A percentile compares a stretch with the other conserved stretches of the same genome.
phyloP scores from a whole-genome alignment of 2,113 vertebrate species.

The Platycercus adscitus region DNA sequence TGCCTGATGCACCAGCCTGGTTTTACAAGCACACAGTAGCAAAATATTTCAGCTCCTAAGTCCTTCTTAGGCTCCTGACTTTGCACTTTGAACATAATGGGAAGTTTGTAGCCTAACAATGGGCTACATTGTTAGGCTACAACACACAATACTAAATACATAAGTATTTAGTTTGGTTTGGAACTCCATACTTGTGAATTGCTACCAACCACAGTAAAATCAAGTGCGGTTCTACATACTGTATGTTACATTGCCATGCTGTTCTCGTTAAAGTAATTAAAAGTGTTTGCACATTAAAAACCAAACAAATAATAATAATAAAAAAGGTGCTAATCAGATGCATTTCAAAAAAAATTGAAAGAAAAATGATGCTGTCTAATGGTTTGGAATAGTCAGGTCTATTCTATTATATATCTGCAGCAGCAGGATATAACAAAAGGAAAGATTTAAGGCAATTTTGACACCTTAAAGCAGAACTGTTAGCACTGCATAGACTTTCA shows the following conservation, averaged over 20 bases:
- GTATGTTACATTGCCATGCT: background rate
- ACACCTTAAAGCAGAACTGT: slow-evolving; percentile 73
- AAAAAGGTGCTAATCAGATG: slow-evolving; percentile 38
- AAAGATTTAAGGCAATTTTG: slow-evolving; percentile 79
- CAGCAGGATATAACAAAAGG: slow-evolving; percentile 72
- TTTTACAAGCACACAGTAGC: background rate
- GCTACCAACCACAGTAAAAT: background rate
- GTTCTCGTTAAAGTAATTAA: slow-evolving; percentile 26
- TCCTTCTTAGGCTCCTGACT: background rate
- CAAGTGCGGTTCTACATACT: background rate
- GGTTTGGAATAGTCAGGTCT: slow-evolving; percentile 32
- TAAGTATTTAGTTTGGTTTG: background rate
- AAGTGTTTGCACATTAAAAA: slow-evolving; percentile 22
- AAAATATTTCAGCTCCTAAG: background rate
- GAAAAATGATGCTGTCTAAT: slow-evolving; percentile 55
- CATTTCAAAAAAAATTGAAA: slow-evolving; percentile 50
- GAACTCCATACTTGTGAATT: background rate
- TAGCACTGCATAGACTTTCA: slow-evolving; percentile 67
- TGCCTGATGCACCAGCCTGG: background rate
- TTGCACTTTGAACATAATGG: background rate
- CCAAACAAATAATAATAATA: background rate
- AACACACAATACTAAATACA: too few species aligned
- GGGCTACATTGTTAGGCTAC: too few species aligned
- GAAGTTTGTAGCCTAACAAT: background rate
- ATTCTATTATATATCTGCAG: slow-evolving; percentile 45